These are phyloP conservation scores for Archocentrus centrarchus DNA, from an alignment of 2,113 vertebrate genomes.

Conservation along the genomic window DNA sequence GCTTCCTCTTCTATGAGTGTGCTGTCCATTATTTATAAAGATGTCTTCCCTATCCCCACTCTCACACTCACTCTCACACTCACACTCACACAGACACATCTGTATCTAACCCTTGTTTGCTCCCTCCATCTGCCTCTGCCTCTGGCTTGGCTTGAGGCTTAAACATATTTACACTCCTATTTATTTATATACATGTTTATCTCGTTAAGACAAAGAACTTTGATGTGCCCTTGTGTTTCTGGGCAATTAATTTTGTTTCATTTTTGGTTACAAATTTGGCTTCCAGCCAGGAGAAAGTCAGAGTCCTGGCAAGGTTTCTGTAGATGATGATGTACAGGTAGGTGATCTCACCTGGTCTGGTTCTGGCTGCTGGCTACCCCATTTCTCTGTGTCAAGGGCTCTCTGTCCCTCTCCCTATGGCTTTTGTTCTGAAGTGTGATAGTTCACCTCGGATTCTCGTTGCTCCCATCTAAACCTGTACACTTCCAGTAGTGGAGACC, in stretches of 20 bases:
- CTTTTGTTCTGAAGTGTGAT: too few species aligned
- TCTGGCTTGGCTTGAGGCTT: slow-evolving; percentile 27
- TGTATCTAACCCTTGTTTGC: slow-evolving; percentile 48
- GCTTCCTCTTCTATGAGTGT: background rate
- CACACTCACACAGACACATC: slow-evolving; percentile 39
- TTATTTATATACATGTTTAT: slow-evolving; percentile 33
- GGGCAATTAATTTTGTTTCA: background rate
- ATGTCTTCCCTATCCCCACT: background rate
- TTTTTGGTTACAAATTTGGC: background rate
- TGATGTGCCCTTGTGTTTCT: background rate
- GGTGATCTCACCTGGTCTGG: background rate
- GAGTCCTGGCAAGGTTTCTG: background rate
- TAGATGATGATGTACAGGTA: background rate
- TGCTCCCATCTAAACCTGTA: too few species aligned
- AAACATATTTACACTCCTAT: slow-evolving; percentile 21
- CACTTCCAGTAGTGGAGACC: too few species aligned
- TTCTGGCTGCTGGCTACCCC: background rate
- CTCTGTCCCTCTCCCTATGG: too few species aligned
- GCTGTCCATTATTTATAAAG: slow-evolving; percentile 47
- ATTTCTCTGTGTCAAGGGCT: background rate
- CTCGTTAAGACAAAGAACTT: slow-evolving; percentile 16
- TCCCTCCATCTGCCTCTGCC: slow-evolving; percentile 50
- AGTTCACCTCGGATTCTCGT: too few species aligned
- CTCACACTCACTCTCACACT: background rate
- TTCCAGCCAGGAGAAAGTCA: background rate